Evolutionary conservation across 2,113 vertebrate genomes (phyloP).

Genomic region (Plecotus auritus): DNA sequence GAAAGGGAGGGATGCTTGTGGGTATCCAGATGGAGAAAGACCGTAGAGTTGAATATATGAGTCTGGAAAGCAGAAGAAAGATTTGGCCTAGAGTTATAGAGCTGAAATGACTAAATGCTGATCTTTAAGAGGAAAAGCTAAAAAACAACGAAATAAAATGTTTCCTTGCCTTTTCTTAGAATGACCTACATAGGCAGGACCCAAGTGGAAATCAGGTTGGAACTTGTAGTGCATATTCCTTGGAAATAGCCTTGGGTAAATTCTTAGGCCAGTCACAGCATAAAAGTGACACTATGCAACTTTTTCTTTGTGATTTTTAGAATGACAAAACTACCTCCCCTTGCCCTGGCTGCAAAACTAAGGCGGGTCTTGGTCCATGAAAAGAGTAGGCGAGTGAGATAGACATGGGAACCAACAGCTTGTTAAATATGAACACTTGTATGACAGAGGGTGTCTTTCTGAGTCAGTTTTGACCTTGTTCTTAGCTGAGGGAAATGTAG

Average conservation of each 20-base stretch:
- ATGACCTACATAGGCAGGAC: slow-evolving; percentile 21
- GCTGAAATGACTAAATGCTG: not conserved
- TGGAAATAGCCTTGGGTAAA: not conserved
- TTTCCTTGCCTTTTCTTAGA: slow-evolving; percentile 28
- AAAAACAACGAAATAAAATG: slow-evolving; percentile 10
- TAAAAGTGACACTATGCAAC: not conserved
- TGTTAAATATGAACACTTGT: slow-evolving; percentile 4
- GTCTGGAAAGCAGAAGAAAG: not conserved
- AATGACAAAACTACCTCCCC: not conserved
- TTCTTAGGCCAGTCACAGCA: not conserved
- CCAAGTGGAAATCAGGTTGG: not conserved
- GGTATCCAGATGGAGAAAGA: not conserved
- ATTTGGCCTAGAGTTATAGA: not conserved
- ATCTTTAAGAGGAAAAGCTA: slow-evolving; percentile 33
- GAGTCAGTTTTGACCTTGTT: not conserved
- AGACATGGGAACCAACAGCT: not conserved
- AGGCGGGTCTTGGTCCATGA: not conserved
- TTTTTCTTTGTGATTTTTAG: not conserved
- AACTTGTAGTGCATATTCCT: not conserved
- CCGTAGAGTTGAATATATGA: not conserved
- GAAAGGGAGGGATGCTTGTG: not conserved
- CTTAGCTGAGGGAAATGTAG: slow-evolving; percentile 25
- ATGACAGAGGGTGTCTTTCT: slow-evolving; percentile 45
- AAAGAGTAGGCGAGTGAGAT: not conserved
- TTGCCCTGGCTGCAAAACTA: not conserved